Percentiles rank a stretch among this genome's conserved stretches.
phyloP scores from a whole-genome alignment of 2,888 invertebrate species.

The Cetonia aurata region DNA sequence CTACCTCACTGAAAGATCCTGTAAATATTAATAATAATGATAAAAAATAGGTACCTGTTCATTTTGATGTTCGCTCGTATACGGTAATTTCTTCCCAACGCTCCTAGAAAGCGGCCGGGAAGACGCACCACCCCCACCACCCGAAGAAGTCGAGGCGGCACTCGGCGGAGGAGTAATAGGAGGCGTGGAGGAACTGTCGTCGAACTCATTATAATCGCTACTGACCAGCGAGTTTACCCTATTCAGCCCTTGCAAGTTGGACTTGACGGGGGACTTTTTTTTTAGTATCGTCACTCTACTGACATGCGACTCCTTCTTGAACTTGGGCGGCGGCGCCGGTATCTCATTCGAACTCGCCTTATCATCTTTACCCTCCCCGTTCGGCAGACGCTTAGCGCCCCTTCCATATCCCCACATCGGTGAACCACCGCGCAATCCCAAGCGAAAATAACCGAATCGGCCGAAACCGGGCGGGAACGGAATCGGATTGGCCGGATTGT shows the following conservation, averaged over 20 bases:
- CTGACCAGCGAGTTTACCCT: conserved; percentile 67
- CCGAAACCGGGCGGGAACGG: conserved; percentile 71
- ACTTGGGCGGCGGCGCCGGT: conserved; percentile 54
- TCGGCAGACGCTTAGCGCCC: conserved; percentile 40
- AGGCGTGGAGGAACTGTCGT: conserved; percentile 71
- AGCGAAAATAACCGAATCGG: conserved; percentile 69
- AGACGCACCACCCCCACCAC: conserved; percentile 37
- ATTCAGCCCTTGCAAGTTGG: conserved; percentile 61
- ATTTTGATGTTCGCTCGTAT: conserved; percentile 34
- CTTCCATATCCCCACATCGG: conserved; percentile 70
- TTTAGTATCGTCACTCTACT: conserved; percentile 73
- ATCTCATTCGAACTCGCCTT: conserved; percentile 48
- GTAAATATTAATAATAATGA: background rate
- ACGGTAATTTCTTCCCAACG: conserved; percentile 55
- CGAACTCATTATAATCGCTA: conserved; percentile 73
- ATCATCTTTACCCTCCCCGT: conserved; percentile 36
- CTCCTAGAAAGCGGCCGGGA: conserved; percentile 49
- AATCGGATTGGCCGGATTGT: conserved; percentile 71
- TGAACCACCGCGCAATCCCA: conserved; percentile 73
- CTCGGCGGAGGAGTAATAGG: conserved; percentile 68
- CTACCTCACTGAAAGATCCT: too few relatives aligned
- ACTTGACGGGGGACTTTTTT: conserved; percentile 66
- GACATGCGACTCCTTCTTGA: conserved; percentile 67
- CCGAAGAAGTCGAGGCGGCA: conserved; percentile 53
- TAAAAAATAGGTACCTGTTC: conserved; percentile 42